These are phyloP conservation scores for Drosophila ananassae DNA, from an alignment of 1,140 invertebrate genomes.

Conservation along the genomic window DNA sequence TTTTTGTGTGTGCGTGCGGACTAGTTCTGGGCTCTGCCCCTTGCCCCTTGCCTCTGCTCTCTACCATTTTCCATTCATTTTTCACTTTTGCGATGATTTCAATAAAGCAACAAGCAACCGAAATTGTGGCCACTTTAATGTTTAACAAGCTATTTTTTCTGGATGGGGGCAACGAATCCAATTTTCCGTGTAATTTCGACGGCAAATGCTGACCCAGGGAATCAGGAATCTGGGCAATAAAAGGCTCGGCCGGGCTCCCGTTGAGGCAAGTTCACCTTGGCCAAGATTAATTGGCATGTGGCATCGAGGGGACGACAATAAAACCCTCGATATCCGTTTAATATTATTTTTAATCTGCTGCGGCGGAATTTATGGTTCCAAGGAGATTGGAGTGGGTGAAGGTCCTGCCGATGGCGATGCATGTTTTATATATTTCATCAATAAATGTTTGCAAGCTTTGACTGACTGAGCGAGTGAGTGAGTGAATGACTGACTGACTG, in stretches of 20 bases:
- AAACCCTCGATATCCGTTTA: constrained; percentile 78
- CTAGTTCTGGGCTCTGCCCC: constrained; percentile 37
- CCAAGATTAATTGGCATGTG: constrained; percentile 72
- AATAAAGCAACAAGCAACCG: constrained; percentile 42
- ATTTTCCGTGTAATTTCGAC: constrained; percentile 73
- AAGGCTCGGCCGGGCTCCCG: constrained; percentile 3
- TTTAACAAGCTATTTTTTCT: constrained; percentile 57
- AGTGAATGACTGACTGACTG: constrained; percentile 7
- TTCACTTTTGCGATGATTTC: constrained; percentile 31
- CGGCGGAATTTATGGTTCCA: constrained; percentile 60
- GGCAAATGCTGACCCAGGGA: constrained; percentile 57
- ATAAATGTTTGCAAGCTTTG: constrained; percentile 60
- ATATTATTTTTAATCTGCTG: constrained; percentile 79
- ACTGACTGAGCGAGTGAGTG: constrained; percentile 16
- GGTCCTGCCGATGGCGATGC: constrained; percentile 35
- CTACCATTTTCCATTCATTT: constrained; percentile 26
- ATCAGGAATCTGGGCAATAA: constrained; percentile 23
- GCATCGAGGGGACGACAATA: constrained; percentile 46
- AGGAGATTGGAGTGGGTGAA: constrained; percentile 9
- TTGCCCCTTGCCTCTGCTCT: not conserved
- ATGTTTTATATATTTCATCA: constrained; percentile 77
- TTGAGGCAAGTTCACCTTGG: constrained; percentile 32
- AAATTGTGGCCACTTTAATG: constrained; percentile 75
- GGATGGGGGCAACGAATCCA: constrained; percentile 45
- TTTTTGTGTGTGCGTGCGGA: constrained; percentile 13